Evolutionary conservation across 2,797 vertebrate genomes (phyloP).

Genomic region (Gymnocypris eckloni): DNA sequence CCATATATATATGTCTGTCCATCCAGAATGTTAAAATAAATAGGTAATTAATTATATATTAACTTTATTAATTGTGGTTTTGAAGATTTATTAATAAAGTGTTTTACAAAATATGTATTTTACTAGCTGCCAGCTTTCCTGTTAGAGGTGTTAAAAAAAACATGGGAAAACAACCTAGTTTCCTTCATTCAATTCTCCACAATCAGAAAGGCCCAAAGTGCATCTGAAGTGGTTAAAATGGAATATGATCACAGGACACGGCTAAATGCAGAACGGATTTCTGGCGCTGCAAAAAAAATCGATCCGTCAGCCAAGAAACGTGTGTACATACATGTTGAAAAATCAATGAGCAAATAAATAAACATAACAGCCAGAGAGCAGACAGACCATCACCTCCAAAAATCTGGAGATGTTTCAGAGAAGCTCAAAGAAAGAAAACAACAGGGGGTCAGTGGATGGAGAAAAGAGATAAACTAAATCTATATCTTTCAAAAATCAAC

Average conservation of each 20-base stretch:
- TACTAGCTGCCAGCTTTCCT: slow-evolving; percentile 1
- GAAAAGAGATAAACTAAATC: slow-evolving; percentile 27
- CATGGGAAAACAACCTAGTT: slow-evolving; percentile 33
- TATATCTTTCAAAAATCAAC: slow-evolving; percentile 11
- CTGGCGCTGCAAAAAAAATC: slow-evolving; percentile 46
- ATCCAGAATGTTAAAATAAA: not conserved
- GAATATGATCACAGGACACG: slow-evolving; percentile 53
- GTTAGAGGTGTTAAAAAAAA: not conserved
- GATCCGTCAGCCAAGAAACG: slow-evolving; percentile 52
- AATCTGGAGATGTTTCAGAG: slow-evolving; percentile 42
- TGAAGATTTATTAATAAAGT: not conserved
- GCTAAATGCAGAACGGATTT: slow-evolving; percentile 57
- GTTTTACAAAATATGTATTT: slow-evolving; percentile 10
- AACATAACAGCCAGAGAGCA: slow-evolving; percentile 51
- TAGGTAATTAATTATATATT: not conserved
- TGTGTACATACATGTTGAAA: slow-evolving; percentile 58
- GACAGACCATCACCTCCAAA: slow-evolving; percentile 45
- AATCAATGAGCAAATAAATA: slow-evolving; percentile 62
- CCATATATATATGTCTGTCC: not conserved
- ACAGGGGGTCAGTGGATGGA: slow-evolving; percentile 8
- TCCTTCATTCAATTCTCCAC: slow-evolving; percentile 37
- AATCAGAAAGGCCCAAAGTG: slow-evolving; percentile 44
- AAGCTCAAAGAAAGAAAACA: slow-evolving; percentile 37
- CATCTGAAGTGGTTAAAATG: slow-evolving; percentile 47
- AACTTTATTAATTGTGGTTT: not conserved